These are phyloP conservation scores for Pterophyllum scalare DNA, from an alignment of 2,113 vertebrate species.

Conservation along the genomic window DNA sequence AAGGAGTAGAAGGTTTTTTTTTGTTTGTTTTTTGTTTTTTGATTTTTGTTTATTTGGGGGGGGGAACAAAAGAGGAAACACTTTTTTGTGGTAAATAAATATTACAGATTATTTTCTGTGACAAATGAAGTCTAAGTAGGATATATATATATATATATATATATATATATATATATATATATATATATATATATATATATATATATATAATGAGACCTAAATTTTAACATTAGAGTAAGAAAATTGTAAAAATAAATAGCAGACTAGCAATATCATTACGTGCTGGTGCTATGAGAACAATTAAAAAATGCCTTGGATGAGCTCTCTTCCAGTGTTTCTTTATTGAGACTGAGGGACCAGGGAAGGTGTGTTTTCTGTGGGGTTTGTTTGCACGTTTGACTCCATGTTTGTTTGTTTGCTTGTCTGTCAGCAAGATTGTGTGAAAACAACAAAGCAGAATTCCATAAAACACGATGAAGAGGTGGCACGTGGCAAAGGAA, in stretches of 20 bases:
- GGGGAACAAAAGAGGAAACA: not conserved
- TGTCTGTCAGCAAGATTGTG: not conserved
- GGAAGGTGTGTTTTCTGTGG: not conserved
- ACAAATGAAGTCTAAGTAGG: not conserved
- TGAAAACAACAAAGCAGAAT: not conserved
- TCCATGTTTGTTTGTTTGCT: not conserved
- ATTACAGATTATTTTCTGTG: not conserved
- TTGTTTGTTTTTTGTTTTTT: too few species aligned
- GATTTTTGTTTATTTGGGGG: too few species aligned
- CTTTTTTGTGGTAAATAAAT: not conserved
- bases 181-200: too few species aligned
- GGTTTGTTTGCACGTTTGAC: not conserved
- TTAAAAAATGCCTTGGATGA: conserved; percentile 73
- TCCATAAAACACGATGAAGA: not conserved
- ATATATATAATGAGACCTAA: too few species aligned
- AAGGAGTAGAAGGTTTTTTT: not conserved
- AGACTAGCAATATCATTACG: conserved; percentile 33
- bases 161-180: too few species aligned
- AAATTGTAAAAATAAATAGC: conserved; percentile 32
- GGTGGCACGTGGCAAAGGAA: conserved; percentile 7
- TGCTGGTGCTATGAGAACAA: conserved; percentile 56
- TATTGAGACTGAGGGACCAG: not conserved
- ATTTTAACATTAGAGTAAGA: not conserved
- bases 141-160: too few species aligned
- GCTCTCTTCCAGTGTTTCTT: conserved; percentile 6